Base-by-base conservation (phyloP, 2,113 vertebrate species). In the Lathamus discolor region DNA sequence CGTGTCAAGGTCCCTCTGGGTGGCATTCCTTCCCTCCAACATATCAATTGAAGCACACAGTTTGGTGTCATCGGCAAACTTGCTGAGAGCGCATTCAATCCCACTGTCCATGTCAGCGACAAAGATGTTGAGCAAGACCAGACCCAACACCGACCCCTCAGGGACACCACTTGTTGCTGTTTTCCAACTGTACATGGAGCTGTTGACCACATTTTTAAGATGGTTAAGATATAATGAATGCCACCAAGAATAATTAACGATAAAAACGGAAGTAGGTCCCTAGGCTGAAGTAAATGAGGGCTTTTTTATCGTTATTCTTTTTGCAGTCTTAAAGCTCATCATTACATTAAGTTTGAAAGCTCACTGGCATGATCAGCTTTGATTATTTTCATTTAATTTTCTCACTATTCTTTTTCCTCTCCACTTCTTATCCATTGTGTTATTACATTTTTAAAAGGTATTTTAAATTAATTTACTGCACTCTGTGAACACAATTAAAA, bases 401-500 rank as follows among this genome's bases (percentile, higher is more conserved):
- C 83, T 73, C 25, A 8, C 51, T 33, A 23, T 61, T 37, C 25
- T 63, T 88, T 91, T 91, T 80, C 78, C 84, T 63, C 83, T 90
- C 88, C 68, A 46, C 78, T 96, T 94, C 79, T 75, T 78, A 55
- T 44, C 74, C 88, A 10, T 19, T 57, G 44, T 69, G 49, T 89
- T 86, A 92, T 92, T 85, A 92, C 68, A 59, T 24, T 73, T 79
- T 94, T 86, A 94, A 91, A 90, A 87, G 79, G 82, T 83, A 78
- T 88, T 94, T 95, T 88, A 91, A 96, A 96, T 96, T 96, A 95
- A 96, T 96, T 97, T 96, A 92, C 93, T 63, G 63, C 52, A 37
- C 51, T 43, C 33, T 23, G 31, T 83, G 93, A 90, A 49, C 68
- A 33, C 80, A 49, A 88, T 69, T 63, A 68, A 81, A 88, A 95